Evolutionary conservation across 2,888 invertebrate species (phyloP), one percentile per base, ranked within the genome.

Genomic region (Microchrysa polita): DNA sequence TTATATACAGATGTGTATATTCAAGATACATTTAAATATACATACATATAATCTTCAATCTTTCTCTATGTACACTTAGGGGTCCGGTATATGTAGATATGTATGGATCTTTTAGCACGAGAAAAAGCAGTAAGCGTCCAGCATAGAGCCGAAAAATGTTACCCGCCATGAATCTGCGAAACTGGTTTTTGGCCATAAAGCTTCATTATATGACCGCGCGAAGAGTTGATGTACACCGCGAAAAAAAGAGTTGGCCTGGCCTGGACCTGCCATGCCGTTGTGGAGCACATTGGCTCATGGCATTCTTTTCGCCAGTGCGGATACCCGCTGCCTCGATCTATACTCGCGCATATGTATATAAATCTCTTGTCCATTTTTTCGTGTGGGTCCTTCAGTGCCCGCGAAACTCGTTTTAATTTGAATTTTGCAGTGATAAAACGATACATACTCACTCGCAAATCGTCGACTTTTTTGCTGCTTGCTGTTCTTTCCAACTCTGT

Each of bases 191-290:
- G 48, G 48, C 16, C 48, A 48, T n/a, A 48, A 48, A 48, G 48
- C 48, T 48, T 48, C 48, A 48, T 48, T 48, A 48, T n/a, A n/a
- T 48, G 48, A 48, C 48, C 48, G 48, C 48, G 48, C 48, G 48
- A 48, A 48, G 48, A 48, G 48, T 48, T 48, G 48, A 48, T 48
- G 48, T 48, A 48, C 48, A n/a, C n/a, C n/a, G 48, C 48, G 48
- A 48, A 48, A 48, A n/a, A n/a, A 48, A 48, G 48, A 48, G 14
- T 48, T 48, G 16, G 48, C 48, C 48, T 48, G 14, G 27, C 27
- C 27, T 34, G 27, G 16, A n/a, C 48, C 48, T 48, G 14, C n/a
- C n/a, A n/a, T n/a, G n/a, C n/a, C n/a, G n/a, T n/a, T n/a, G 48
- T 48, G 14, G 48, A 48, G 48, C 48, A n/a, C n/a, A 48, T 48